phyloP scores from a whole-genome alignment of 2,113 vertebrate genomes.

The Campylomormyrus numenius region DNA sequence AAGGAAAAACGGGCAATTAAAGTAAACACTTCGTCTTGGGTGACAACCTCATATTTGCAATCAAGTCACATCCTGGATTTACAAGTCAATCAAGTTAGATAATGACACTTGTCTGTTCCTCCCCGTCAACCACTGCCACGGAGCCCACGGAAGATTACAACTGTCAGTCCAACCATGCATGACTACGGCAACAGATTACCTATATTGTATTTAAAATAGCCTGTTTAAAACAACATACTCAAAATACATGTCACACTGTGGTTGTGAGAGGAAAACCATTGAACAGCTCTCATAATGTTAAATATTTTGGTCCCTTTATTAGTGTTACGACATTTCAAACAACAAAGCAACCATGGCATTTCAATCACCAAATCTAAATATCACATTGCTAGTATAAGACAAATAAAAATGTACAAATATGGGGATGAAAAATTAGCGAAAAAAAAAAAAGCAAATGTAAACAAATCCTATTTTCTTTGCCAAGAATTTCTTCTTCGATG shows the following conservation, averaged over 20 bases:
- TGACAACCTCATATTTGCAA: background rate
- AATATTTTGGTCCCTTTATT: slow-evolving; percentile 71
- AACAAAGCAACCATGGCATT: slow-evolving; percentile 65
- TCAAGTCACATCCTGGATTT: background rate
- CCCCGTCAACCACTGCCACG: background rate
- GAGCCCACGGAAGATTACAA: background rate
- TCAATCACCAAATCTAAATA: slow-evolving; percentile 60
- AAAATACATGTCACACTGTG: background rate
- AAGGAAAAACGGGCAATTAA: background rate
- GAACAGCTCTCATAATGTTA: slow-evolving; percentile 24
- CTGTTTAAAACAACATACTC: background rate
- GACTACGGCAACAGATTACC: background rate
- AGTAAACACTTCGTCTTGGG: background rate
- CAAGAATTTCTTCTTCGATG: slow-evolving; percentile 20
- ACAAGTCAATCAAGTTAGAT: background rate
- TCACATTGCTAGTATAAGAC: slow-evolving; percentile 57
- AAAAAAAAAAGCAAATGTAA: slow-evolving; percentile 21
- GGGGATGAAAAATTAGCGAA: slow-evolving; percentile 28
- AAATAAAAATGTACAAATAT: slow-evolving; percentile 55
- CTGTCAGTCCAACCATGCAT: background rate
- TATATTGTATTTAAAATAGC: slow-evolving; percentile 7
- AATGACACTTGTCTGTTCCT: background rate
- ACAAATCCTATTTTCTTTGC: slow-evolving; percentile 25
- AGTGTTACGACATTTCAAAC: slow-evolving; percentile 66
- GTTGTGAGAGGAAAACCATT: background rate